Percentiles rank a stretch among this genome's conserved stretches.
phyloP scores from a whole-genome alignment of 2,888 invertebrate species.

The Tolmerus cingulatus region DNA sequence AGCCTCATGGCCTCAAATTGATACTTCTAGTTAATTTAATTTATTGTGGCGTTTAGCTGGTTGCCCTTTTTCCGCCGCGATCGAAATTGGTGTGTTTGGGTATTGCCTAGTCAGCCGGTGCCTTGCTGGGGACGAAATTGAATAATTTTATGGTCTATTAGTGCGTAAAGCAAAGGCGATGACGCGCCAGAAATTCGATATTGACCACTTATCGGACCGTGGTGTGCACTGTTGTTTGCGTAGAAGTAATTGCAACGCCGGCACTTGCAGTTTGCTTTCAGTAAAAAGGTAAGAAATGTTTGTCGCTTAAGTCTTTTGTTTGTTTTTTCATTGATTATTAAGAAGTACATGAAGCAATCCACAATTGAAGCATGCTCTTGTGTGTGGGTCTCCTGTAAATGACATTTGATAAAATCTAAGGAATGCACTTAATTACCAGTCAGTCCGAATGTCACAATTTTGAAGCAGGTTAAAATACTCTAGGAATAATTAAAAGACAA shows the following conservation, averaged over 20 bases:
- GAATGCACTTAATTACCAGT: background rate
- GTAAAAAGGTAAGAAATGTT: background rate
- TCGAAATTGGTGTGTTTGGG: background rate
- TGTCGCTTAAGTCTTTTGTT: constrained; percentile 39
- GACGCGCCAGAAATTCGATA: constrained; percentile 44
- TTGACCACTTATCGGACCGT: background rate
- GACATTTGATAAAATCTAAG: constrained; percentile 10
- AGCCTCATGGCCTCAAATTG: constrained; percentile 29
- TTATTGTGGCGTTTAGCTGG: constrained; percentile 47
- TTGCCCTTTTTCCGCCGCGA: constrained; percentile 11
- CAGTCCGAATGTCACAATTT: background rate
- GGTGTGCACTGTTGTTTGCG: background rate
- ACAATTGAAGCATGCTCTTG: background rate
- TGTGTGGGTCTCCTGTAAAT: background rate
- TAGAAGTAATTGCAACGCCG: background rate
- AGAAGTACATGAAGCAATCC: background rate
- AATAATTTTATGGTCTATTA: constrained; percentile 47
- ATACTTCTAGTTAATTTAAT: constrained; percentile 48
- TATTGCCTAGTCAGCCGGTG: constrained; percentile 26
- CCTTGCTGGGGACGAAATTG: constrained; percentile 45
- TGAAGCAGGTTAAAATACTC: background rate
- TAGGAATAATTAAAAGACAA: background rate
- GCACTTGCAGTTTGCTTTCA: background rate
- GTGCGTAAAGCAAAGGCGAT: constrained; percentile 39
- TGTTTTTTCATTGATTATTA: background rate